These are phyloP conservation scores for Copidosoma floridanum DNA, from an alignment of 1,140 invertebrate species.

Conservation along the genomic window DNA sequence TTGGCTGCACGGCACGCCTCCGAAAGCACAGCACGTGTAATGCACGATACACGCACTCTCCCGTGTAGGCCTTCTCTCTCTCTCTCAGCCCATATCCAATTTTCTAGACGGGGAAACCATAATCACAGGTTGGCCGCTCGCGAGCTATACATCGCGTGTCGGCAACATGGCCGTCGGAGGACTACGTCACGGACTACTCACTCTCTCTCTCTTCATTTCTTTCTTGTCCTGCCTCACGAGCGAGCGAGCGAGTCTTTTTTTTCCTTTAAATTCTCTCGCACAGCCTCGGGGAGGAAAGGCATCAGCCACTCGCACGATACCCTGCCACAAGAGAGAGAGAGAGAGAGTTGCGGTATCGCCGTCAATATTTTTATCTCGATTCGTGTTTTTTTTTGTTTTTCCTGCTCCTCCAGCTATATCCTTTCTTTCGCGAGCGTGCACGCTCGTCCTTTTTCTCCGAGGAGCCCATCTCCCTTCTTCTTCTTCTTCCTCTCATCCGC, in stretches of 20 bases:
- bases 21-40: constrained; percentile 27
- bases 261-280: constrained; percentile 6
- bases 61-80: constrained; percentile 26
- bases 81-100: constrained; percentile 43
- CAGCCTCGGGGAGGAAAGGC: no score
- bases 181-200: constrained; percentile 23
- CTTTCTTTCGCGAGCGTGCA: neutral
- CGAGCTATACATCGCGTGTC: constrained; percentile 37
- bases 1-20: constrained; percentile 52
- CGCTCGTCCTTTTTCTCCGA: neutral
- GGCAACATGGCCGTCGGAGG: constrained; percentile 50
- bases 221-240: constrained; percentile 29
- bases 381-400: neutral
- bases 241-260: no score
- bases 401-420: neutral
- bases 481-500: constrained; percentile 19
- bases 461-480: neutral
- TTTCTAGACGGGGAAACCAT: constrained; percentile 51
- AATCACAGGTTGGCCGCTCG: constrained; percentile 51
- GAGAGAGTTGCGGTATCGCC: neutral
- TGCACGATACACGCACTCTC: constrained; percentile 6
- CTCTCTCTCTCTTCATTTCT: constrained; percentile 19
- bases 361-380: constrained; percentile 7
- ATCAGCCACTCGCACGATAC: no score
- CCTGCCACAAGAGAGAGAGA: neutral